phyloP scores from a whole-genome alignment of 2,888 invertebrate genomes.

The Zygaena filipendulae region DNA sequence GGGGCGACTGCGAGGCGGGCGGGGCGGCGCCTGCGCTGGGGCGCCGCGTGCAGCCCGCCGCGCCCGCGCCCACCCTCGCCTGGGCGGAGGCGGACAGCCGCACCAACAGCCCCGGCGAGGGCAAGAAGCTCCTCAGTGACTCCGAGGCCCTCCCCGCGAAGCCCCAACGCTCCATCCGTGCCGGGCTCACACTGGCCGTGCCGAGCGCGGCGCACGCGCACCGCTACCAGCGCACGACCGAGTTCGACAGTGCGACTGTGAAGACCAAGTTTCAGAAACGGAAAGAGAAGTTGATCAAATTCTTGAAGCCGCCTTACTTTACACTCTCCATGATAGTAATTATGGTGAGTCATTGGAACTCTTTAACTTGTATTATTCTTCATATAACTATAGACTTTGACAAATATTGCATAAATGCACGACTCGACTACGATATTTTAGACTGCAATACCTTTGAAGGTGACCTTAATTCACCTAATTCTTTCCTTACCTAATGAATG shows the following conservation, averaged over 20 bases:
- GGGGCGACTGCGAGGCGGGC: constrained; percentile 7
- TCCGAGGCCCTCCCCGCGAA: constrained; percentile 17
- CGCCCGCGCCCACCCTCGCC: too few species aligned
- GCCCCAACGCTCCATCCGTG: constrained; percentile 31
- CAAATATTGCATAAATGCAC: too few species aligned
- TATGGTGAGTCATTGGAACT: constrained; percentile 35
- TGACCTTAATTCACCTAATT: too few species aligned
- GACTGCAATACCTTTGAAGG: too few species aligned
- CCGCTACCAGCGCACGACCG: not conserved
- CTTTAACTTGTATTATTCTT: not conserved
- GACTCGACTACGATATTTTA: too few species aligned
- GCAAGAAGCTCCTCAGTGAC: constrained; percentile 35
- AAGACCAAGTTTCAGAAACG: constrained; percentile 42
- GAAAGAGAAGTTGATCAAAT: constrained; percentile 37
- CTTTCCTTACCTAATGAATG: too few species aligned
- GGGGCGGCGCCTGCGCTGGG: too few species aligned
- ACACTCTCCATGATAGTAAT: constrained; percentile 43
- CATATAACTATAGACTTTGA: too few species aligned
- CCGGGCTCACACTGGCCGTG: constrained; percentile 38
- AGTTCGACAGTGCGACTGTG: constrained; percentile 1
- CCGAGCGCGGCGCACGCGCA: constrained; percentile 23
- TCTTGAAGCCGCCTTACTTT: constrained; percentile 48
- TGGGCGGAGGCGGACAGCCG: constrained; percentile 23
- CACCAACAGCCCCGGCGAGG: constrained; percentile 37
- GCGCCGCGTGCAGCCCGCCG: constrained; percentile 1